phyloP scores from a whole-genome alignment of 2,888 invertebrate species.

The Charanyca ferruginea region DNA sequence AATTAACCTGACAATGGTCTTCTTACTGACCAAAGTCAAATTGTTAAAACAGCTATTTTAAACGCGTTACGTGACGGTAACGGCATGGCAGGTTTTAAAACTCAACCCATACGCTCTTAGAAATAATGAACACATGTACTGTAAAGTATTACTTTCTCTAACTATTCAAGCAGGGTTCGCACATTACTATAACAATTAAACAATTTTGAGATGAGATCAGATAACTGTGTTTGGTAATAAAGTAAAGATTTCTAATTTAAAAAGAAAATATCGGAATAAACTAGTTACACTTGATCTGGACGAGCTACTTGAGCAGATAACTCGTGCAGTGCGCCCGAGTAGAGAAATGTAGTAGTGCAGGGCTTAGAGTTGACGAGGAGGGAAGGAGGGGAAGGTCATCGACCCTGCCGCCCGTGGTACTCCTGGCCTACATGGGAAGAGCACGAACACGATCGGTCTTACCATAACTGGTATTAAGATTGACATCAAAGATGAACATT shows the following conservation, averaged over 20 bases:
- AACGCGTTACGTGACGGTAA: slow-evolving; percentile 24
- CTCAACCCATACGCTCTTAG: slow-evolving; percentile 36
- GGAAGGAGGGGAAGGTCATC: slow-evolving; percentile 76
- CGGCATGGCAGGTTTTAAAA: slow-evolving; percentile 43
- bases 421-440: slow-evolving; percentile 86
- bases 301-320: slow-evolving; percentile 70
- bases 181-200: slow-evolving; percentile 71
- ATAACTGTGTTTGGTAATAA: slow-evolving; percentile 58
- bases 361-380: slow-evolving; percentile 74
- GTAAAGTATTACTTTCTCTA: slow-evolving; percentile 72
- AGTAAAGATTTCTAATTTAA: slow-evolving; percentile 69
- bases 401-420: slow-evolving; percentile 85
- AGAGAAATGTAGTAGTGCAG: slow-evolving; percentile 84
- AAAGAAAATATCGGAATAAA: slow-evolving; percentile 67
- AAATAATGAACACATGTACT: slow-evolving; percentile 61
- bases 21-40: slow-evolving; percentile 25
- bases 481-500: slow-evolving; percentile 58
- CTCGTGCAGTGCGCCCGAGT: slow-evolving; percentile 75
- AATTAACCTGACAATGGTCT: slow-evolving; percentile 42
- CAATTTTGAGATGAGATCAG: slow-evolving; percentile 64
- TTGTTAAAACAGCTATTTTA: slow-evolving; percentile 26
- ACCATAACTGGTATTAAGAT: slow-evolving; percentile 70
- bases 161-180: slow-evolving; percentile 72
- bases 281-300: slow-evolving; percentile 73
- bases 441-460: slow-evolving; percentile 62